These are phyloP conservation scores for Eidolon helvum DNA, from an alignment of 2,113 vertebrate genomes.

Conservation along the genomic window DNA sequence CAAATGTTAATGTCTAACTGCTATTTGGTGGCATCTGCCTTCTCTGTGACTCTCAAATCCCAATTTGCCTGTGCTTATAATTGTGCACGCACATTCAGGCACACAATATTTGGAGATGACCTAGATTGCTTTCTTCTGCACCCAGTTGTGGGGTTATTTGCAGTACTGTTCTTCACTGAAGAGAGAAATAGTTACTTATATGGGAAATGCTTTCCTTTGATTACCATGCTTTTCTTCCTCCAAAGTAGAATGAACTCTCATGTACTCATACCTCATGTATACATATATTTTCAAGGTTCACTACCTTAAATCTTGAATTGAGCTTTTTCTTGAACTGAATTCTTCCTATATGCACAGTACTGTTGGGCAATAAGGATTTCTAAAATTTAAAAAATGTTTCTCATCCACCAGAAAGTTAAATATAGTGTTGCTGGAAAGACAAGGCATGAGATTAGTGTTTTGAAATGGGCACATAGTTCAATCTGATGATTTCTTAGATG, in stretches of 20 bases:
- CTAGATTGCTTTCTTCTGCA: background rate
- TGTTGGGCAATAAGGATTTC: background rate
- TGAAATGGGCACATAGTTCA: background rate
- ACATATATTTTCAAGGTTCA: background rate
- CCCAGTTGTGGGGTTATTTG: background rate
- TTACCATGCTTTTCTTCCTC: background rate
- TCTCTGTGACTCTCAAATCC: background rate
- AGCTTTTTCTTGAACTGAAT: background rate
- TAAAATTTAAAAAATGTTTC: background rate
- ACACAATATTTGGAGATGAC: background rate
- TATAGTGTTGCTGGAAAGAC: background rate
- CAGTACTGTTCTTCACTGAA: background rate
- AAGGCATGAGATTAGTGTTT: background rate
- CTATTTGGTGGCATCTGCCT: background rate
- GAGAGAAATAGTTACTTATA: background rate
- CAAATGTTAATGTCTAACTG: background rate
- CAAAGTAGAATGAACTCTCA: background rate
- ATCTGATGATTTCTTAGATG: background rate
- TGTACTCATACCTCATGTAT: background rate
- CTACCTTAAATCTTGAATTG: background rate
- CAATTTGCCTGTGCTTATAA: background rate
- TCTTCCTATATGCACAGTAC: background rate
- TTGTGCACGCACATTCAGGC: background rate
- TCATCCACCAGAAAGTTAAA: background rate
- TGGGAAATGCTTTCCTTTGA: slow-evolving; percentile 22